A percentile compares a stretch with the other conserved stretches of the same genome.
Conservation (phyloP, 2,888 invertebrate genomes). For the Pristionchus exspectatus region DNA sequence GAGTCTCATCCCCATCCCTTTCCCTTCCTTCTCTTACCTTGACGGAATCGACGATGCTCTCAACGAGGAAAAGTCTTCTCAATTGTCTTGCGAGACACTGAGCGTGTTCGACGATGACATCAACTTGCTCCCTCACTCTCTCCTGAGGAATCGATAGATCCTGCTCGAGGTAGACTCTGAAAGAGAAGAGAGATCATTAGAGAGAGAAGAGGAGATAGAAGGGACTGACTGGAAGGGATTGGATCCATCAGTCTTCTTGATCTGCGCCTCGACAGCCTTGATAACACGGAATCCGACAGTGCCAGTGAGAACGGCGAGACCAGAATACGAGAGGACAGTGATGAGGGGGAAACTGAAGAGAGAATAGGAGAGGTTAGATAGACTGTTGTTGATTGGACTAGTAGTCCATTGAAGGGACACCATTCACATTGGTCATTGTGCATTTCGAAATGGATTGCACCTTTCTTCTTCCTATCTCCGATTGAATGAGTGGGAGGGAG, state of each 20-base stretch:
- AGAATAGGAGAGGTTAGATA: background rate
- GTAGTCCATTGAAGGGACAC: background rate
- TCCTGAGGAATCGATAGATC: constrained; percentile 92
- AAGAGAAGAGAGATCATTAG: constrained; percentile 48
- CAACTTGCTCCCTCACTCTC: constrained; percentile 91
- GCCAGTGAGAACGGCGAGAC: constrained; percentile 89
- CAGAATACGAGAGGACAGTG: constrained; percentile 91
- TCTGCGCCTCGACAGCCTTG: constrained; percentile 72
- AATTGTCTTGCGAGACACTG: constrained; percentile 90
- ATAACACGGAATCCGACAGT: constrained; percentile 90
- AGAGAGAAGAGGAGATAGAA: background rate
- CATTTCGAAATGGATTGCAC: background rate
- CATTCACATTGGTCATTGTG: background rate
- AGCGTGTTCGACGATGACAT: constrained; percentile 90
- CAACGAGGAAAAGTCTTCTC: constrained; percentile 94
- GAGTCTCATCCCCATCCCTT: background rate
- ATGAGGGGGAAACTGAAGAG: constrained; percentile 63
- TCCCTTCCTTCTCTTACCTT: constrained; percentile 79
- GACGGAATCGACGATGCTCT: constrained; percentile 91
- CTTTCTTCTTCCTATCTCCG: background rate
- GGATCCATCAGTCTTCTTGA: constrained; percentile 93
- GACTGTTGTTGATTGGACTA: background rate
- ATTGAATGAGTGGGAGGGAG: background rate
- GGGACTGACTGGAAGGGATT: constrained; percentile 93
- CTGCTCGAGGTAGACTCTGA: constrained; percentile 86